phyloP scores from a whole-genome alignment of 92 coral and sea anemone genomes.

The Phymanthus crucifer region DNA sequence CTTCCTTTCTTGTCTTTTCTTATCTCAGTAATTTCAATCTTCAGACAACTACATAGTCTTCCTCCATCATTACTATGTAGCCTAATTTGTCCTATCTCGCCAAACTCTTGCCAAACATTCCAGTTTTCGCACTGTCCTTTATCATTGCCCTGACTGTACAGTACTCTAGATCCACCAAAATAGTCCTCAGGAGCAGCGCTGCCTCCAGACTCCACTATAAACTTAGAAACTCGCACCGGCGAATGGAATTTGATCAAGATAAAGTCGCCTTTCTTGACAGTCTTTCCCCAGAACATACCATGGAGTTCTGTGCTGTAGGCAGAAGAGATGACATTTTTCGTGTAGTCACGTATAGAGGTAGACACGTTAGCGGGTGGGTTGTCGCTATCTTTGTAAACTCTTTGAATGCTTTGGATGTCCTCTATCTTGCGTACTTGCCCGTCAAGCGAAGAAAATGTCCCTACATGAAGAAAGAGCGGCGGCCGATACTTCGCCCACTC shows the following conservation, averaged over 20 bases:
- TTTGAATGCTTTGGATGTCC: neutral
- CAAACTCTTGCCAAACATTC: conserved; percentile 15
- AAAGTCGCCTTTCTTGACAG: conserved; percentile 37
- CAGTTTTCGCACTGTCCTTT: conserved; percentile 20
- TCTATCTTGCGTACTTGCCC: conserved; percentile 49
- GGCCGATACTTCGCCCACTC: conserved; percentile 33
- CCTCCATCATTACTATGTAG: conserved; percentile 9
- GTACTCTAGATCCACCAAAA: conserved; percentile 52
- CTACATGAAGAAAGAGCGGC: conserved; percentile 64
- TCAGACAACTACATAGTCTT: conserved; percentile 44
- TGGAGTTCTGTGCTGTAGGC: conserved; percentile 3
- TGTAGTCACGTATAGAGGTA: conserved; percentile 33
- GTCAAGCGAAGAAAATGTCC: conserved; percentile 56
- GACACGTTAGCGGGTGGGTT: conserved; percentile 53
- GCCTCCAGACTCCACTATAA: conserved; percentile 54
- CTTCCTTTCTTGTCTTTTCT: conserved; percentile 15
- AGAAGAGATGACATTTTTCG: conserved; percentile 29
- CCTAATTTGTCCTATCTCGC: conserved; percentile 11
- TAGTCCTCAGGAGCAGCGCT: conserved; percentile 45
- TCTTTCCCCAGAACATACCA: conserved; percentile 61
- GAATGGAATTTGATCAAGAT: conserved; percentile 42
- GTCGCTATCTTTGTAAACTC: conserved; percentile 37
- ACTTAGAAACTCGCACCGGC: conserved; percentile 28
- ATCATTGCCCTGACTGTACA: conserved; percentile 4
- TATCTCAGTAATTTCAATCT: conserved; percentile 40